Evolutionary conservation across 2,113 vertebrate genomes (phyloP), one percentile per base, ranked within the genome.

Genomic region (Dendrocopos noguchii): DNA sequence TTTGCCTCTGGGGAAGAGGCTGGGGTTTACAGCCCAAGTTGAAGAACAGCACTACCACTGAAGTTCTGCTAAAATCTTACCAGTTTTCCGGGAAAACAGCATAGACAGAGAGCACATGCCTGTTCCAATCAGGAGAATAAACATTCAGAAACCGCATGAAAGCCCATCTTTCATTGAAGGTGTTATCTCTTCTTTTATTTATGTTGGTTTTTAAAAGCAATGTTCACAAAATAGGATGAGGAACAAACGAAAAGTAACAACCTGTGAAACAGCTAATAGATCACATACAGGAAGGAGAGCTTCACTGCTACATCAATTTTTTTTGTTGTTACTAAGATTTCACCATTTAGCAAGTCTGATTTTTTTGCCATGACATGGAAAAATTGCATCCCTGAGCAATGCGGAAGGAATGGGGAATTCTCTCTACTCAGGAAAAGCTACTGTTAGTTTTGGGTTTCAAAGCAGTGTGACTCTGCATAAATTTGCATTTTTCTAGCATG

Each of bases 401-500:
- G 52, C 67, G 76, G 39, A 68, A 87, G 60, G 65, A 90, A 64
- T 6, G 12, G 34, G 34, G 28, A 88, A 52, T 52, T 72, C 42
- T 75, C 46, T 88, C 52, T 60, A 21, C 18, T 56, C 3, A 3
- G 67, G 36, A 77, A 85, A 77, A 77, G 33, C 67, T 64, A 25
- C 12, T 79, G 68, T 66, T 81, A 47, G 70, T 72, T 88, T 34
- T 70, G 10, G 2, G 14, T 78, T 94, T 78, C 56, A 93, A 90
- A 91, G 79, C 39, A 64, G 31, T 80, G 57, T 60, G 74, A 68
- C 71, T 68, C 29, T 75, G 34, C 61, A 88, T 71, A 90, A 66
- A 87, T 84, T 91, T 92, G 65, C 86, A 91, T 94, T 81, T 88
- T 72, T 53, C 31, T 85, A 67, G 61, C 12, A 11, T 10, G 10